These are phyloP conservation scores for Thereva nobilitata DNA, from an alignment of 2,888 invertebrate genomes.

Conservation along the genomic window DNA sequence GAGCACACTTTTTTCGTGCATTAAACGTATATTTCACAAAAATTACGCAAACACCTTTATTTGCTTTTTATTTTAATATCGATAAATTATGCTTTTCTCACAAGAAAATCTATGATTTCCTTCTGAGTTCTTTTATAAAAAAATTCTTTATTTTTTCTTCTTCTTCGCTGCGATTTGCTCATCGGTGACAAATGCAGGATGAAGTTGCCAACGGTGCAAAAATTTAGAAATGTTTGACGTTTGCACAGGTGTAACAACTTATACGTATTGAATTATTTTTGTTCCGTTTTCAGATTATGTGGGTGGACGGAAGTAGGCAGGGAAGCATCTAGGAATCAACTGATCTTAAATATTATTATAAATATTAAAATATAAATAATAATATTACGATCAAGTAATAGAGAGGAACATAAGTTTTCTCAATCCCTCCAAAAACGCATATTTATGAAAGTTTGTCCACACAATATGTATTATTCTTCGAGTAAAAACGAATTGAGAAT, in stretches of 20 bases:
- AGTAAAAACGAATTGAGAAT: too few species aligned
- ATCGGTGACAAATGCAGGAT: slow-evolving; percentile 41
- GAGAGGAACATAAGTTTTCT: too few species aligned
- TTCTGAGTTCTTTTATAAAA: slow-evolving; percentile 2
- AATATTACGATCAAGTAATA: too few species aligned
- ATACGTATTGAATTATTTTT: too few species aligned
- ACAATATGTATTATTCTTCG: too few species aligned
- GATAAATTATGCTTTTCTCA: slow-evolving; percentile 7
- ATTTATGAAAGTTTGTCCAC: too few species aligned
- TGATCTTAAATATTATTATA: too few species aligned
- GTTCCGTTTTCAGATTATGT: too few species aligned
- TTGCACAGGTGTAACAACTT: slow-evolving; percentile 6
- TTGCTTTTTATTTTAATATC: not conserved
- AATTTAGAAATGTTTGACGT: slow-evolving; percentile 19
- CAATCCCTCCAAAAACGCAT: too few species aligned
- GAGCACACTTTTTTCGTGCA: slow-evolving; percentile 7
- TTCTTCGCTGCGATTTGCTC: slow-evolving; percentile 39
- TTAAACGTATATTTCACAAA: not conserved
- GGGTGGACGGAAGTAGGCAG: too few species aligned
- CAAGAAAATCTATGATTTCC: slow-evolving; percentile 8
- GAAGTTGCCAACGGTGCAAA: slow-evolving; percentile 38
- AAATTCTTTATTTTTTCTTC: slow-evolving; percentile 11
- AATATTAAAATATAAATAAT: too few species aligned
- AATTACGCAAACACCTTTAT: not conserved
- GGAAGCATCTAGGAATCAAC: too few species aligned